Conservation (phyloP, 2,797 vertebrate species). For the Spea hammondii region DNA sequence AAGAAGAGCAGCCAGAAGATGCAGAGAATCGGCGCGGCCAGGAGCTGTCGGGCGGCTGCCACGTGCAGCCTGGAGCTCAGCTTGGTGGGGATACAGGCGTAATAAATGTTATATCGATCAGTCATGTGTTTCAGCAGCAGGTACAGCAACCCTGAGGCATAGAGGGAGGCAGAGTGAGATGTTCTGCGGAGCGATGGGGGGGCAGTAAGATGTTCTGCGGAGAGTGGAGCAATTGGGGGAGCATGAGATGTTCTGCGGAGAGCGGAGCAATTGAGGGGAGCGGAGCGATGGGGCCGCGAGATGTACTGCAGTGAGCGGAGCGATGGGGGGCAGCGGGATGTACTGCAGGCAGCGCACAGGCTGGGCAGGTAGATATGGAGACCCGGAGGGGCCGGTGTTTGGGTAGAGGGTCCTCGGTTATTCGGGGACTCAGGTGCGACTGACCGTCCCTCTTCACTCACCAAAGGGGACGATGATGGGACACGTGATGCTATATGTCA, state of each 20-base stretch:
- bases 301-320: not conserved
- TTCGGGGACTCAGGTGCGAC: not conserved
- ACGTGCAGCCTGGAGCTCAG: slow-evolving; percentile 87
- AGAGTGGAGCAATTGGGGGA: not conserved
- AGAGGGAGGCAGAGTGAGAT: not conserved
- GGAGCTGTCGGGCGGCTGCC: slow-evolving; percentile 85
- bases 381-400: too few relatives aligned
- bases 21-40: slow-evolving; percentile 87
- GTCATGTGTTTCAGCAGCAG: slow-evolving; percentile 92
- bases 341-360: not conserved
- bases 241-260: not conserved
- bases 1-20: slow-evolving; percentile 98
- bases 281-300: not conserved
- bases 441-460: slow-evolving; percentile 65
- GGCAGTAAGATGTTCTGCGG: not conserved
- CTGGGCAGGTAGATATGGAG: too few relatives aligned
- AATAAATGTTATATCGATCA: slow-evolving; percentile 97
- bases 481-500: slow-evolving; percentile 97
- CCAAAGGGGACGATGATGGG: slow-evolving; percentile 95
- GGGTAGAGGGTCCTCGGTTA: too few relatives aligned
- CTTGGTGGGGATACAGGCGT: slow-evolving; percentile 90
- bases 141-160: slow-evolving; percentile 79
- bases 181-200: not conserved
- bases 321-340: not conserved
- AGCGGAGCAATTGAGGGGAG: not conserved